phyloP scores from a whole-genome alignment of 2,113 vertebrate genomes.

The Spermophilus dauricus region DNA sequence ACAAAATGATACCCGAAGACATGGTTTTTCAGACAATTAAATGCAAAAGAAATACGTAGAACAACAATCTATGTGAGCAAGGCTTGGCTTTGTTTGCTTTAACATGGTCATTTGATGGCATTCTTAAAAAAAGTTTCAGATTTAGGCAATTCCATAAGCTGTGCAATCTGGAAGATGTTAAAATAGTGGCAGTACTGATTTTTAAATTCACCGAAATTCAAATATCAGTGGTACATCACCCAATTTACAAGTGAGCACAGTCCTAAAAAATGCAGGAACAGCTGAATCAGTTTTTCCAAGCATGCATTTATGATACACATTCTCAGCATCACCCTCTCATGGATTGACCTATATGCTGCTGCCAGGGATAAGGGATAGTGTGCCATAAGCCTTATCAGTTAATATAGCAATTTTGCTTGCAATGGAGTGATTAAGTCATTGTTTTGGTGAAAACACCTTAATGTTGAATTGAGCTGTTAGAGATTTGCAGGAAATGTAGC shows the following conservation, averaged over 20 bases:
- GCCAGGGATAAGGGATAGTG: constrained; percentile 31
- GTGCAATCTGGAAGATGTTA: not conserved
- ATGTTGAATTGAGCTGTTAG: constrained; percentile 68
- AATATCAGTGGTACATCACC: not conserved
- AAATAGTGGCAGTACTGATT: not conserved
- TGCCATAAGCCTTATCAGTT: constrained; percentile 63
- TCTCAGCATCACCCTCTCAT: not conserved
- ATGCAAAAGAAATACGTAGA: constrained; percentile 5
- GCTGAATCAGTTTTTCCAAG: constrained; percentile 21
- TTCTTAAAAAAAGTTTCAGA: not conserved
- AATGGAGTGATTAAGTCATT: constrained; percentile 73
- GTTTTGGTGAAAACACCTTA: constrained; percentile 65
- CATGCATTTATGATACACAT: constrained; percentile 44
- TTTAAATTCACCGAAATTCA: not conserved
- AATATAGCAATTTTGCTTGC: constrained; percentile 56
- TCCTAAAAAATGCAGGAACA: not conserved
- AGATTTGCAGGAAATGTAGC: constrained; percentile 64
- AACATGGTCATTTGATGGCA: not conserved
- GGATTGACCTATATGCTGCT: constrained; percentile 31
- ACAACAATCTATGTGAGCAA: not conserved
- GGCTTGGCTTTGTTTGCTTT: constrained; percentile 15
- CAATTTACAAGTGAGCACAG: not conserved
- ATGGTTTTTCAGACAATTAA: not conserved
- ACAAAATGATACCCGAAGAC: not conserved
- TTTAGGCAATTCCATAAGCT: not conserved